A percentile compares a stretch with the other conserved stretches of the same genome.
phyloP scores from a whole-genome alignment of 1,140 invertebrate genomes.

The Octopus sinensis region DNA sequence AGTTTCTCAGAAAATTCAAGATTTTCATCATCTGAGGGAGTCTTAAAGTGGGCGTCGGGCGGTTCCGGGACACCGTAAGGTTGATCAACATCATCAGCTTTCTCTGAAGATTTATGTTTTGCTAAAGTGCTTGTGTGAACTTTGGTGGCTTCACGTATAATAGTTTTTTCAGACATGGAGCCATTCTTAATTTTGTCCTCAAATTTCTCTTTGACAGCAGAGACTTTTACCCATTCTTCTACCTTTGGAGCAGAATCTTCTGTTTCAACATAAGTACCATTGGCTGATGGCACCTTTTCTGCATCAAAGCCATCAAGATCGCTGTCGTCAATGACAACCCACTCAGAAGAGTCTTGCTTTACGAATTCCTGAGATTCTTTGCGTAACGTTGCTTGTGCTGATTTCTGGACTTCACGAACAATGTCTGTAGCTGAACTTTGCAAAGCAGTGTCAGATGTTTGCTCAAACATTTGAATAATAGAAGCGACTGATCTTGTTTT shows the following conservation, averaged over 20 bases:
- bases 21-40: neutral
- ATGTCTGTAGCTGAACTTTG: constrained; percentile 4
- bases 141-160: constrained; percentile 24
- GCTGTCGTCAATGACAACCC: constrained; percentile 5
- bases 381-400: neutral
- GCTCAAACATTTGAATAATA: constrained; percentile 26
- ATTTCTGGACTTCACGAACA: constrained; percentile 5
- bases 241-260: neutral
- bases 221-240: neutral
- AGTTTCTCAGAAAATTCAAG: neutral
- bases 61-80: constrained; percentile 8
- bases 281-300: neutral
- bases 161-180: constrained; percentile 27
- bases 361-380: neutral
- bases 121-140: neutral
- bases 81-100: neutral
- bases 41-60: neutral
- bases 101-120: neutral
- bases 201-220: neutral
- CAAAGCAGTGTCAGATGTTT: constrained; percentile 16
- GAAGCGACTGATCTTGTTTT: constrained; percentile 22
- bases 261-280: neutral
- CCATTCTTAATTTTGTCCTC: constrained; percentile 20
- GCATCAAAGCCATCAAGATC: constrained; percentile 9
- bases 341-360: constrained; percentile 3